Conservation (phyloP, 2,797 vertebrate species). For the Sciurus vulgaris region DNA sequence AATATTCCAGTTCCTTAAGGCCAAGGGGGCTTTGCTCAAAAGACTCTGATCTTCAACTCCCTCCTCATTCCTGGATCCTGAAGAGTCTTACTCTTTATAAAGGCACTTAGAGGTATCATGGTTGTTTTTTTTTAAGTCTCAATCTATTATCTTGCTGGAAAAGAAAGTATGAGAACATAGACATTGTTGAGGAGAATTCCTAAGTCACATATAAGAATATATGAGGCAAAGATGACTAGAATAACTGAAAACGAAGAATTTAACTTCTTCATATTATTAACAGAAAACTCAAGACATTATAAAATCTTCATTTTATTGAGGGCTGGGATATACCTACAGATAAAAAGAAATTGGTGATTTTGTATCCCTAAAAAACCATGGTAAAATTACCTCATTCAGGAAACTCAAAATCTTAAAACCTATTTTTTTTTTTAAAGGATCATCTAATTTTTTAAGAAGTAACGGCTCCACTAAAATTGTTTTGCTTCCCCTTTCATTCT, state of each 20-base stretch:
- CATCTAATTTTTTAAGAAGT: slow-evolving; percentile 31
- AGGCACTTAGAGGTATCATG: background rate
- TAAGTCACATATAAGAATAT: background rate
- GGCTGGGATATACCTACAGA: background rate
- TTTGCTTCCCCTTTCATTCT: slow-evolving; percentile 47
- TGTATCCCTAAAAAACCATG: background rate
- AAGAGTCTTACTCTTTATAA: background rate
- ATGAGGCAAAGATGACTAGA: background rate
- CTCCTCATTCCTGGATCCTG: background rate
- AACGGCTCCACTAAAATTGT: background rate
- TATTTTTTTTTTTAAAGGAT: slow-evolving; percentile 25
- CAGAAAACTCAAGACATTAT: background rate
- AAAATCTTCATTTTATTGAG: background rate
- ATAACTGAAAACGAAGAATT: background rate
- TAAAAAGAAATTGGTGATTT: background rate
- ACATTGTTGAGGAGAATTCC: background rate
- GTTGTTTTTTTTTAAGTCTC: background rate
- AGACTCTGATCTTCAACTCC: background rate
- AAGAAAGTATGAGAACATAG: background rate
- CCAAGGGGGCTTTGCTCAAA: background rate
- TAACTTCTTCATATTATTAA: background rate
- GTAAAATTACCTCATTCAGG: background rate
- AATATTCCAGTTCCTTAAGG: background rate
- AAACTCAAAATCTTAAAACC: slow-evolving; percentile 39
- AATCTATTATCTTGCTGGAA: background rate